Base-by-base conservation (phyloP, 2,113 vertebrate species). In the Gambusia affinis region DNA sequence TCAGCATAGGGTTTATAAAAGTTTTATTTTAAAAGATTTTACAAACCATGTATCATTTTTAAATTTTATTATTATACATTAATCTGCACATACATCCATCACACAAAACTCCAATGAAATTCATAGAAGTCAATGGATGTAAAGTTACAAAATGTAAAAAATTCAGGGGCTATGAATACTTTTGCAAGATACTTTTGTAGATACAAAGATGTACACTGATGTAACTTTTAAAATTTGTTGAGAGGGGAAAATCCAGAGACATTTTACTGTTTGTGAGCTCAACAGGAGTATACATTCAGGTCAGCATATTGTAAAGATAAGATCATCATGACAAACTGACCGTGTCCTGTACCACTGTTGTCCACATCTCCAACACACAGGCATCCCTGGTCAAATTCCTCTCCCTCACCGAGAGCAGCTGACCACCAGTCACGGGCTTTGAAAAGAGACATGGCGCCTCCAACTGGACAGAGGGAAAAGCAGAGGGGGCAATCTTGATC, bases 351-450 rank as follows among this genome's bases (percentile, higher is more conserved):
- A 60, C 95, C 95, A 60, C 95, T 98, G 88, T 98, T 99, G 89
- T 98, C 98, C 89, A 99, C 94, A 82, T 99, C 96, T 77, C 95
- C 96, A 27, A 99, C 94, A 89, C 97, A 97, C 2, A 99, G 81
- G 73, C 97, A 98, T 37, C 97, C 97, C 87, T 98, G 97, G 85
- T 99, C 98, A 92, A 98, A 99, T 88, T 99, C 98, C 91, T 99
- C 98, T 15, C 97, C 96, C 73, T 97, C 94, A 54, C 98, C 98
- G 54, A 99, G 92, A 44, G 84, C 28, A 2, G 94, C 88, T 19
- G 96, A 97, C 98, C 98, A 99, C 98, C 98, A 99, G 60, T 99
- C 97, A 67, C 97, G 96, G 8, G 97, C 97, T 94, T 99, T 99
- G 94, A 99, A 99, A 81, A 99, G 93, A 11, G 98, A 99, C 98